Conservation (phyloP, 2,113 vertebrate genomes). For the Crypturellus undulatus region DNA sequence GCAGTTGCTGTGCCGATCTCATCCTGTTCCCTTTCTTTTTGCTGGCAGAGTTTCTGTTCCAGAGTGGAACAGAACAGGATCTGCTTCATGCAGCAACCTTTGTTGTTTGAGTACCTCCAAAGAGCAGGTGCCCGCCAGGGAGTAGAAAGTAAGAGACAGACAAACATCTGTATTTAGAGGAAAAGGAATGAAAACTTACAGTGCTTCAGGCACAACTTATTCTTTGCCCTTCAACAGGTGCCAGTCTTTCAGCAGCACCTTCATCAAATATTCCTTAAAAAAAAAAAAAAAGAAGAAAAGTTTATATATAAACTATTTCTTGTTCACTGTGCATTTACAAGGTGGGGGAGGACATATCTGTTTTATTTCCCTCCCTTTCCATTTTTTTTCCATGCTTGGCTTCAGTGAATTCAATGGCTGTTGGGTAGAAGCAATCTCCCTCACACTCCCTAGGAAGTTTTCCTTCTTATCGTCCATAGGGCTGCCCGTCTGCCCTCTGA, state of each 20-base stretch:
- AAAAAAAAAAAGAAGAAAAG: neutral
- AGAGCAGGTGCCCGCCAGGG: neutral
- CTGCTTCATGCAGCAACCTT: neutral
- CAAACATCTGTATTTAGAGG: neutral
- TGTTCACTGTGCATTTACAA: neutral
- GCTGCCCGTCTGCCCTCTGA: neutral
- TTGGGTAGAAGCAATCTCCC: neutral
- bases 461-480: neutral
- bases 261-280: neutral
- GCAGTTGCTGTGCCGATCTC: neutral
- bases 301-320: neutral
- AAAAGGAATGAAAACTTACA: neutral
- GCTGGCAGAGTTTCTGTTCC: neutral
- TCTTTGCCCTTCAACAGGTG: accelerated
- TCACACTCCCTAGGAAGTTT: neutral
- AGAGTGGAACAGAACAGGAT: neutral
- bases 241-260: neutral
- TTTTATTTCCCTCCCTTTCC: neutral
- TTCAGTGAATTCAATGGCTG: neutral
- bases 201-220: neutral
- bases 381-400: neutral
- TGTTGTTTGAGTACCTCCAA: neutral
- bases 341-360: neutral
- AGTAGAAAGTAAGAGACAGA: neutral
- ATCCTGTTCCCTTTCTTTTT: neutral